phyloP scores from a whole-genome alignment of 2,797 vertebrate genomes.

The Amphiprion clarkii region DNA sequence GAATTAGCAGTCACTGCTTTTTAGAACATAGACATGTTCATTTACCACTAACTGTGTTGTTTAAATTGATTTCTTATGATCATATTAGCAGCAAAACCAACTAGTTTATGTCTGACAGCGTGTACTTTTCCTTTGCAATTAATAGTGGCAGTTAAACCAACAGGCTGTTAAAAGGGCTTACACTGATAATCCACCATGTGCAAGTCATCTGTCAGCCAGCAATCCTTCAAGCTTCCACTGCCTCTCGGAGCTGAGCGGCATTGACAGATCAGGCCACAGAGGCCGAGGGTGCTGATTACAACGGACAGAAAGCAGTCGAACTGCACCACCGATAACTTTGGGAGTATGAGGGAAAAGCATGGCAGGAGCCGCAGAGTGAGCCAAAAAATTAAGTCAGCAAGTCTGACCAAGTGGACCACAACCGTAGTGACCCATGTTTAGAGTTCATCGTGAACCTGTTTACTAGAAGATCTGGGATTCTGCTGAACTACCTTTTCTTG shows the following conservation, averaged over 20 bases:
- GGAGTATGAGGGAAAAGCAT: conserved; percentile 58
- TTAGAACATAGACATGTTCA: conserved; percentile 20
- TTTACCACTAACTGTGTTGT: conserved; percentile 10
- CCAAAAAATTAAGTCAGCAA: conserved; percentile 63
- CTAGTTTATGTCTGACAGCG: conserved; percentile 34
- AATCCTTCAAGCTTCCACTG: conserved; percentile 47
- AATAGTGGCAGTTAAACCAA: conserved; percentile 32
- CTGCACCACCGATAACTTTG: conserved; percentile 56
- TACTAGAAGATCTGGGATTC: conserved; percentile 10
- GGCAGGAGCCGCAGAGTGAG: conserved; percentile 33
- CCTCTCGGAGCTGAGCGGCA: conserved; percentile 50
- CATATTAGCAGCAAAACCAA: conserved; percentile 23
- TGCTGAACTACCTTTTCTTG: not conserved
- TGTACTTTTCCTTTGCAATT: conserved; percentile 35
- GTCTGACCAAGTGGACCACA: conserved; percentile 50
- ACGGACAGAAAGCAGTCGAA: conserved; percentile 70
- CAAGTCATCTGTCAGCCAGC: conserved; percentile 46
- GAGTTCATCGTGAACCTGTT: conserved; percentile 26
- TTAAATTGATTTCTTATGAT: conserved; percentile 37
- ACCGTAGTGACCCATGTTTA: conserved; percentile 13
- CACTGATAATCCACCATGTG: conserved; percentile 38
- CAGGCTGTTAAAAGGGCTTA: conserved; percentile 27
- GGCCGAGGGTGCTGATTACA: conserved; percentile 66
- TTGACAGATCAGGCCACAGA: conserved; percentile 61
- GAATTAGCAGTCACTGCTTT: conserved; percentile 33